phyloP scores from a whole-genome alignment of 1,140 invertebrate genomes.

The Aphidius gifuensis region DNA sequence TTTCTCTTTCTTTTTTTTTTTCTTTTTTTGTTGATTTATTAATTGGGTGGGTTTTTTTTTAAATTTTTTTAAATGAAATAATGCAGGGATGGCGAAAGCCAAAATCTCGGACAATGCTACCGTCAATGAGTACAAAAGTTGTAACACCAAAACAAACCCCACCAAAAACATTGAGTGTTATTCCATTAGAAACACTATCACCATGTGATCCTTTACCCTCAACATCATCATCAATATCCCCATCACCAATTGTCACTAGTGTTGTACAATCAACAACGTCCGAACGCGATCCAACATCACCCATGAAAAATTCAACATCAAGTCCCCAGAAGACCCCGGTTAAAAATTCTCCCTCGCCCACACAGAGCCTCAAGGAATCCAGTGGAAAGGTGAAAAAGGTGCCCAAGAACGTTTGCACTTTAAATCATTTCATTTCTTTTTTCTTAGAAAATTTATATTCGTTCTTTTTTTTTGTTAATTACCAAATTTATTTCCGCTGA shows the following conservation, averaged over 20 bases:
- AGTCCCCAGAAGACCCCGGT: constrained; percentile 53
- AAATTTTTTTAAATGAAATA: constrained; percentile 21
- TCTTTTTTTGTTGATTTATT: constrained; percentile 38
- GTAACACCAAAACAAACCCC: constrained; percentile 58
- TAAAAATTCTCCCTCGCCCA: constrained; percentile 56
- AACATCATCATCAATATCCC: constrained; percentile 50
- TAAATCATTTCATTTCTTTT: not conserved
- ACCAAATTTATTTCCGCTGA: too few species aligned
- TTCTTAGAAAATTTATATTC: constrained; percentile 14
- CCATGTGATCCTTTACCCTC: constrained; percentile 54
- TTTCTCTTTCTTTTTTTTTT: not conserved
- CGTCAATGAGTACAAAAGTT: constrained; percentile 57
- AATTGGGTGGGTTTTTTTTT: constrained; percentile 8
- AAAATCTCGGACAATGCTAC: constrained; percentile 71
- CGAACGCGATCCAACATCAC: constrained; percentile 46
- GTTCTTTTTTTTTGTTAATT: constrained; percentile 1
- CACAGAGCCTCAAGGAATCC: constrained; percentile 61
- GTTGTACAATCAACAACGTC: constrained; percentile 47
- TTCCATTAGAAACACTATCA: constrained; percentile 53
- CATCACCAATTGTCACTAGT: constrained; percentile 54
- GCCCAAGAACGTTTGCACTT: constrained; percentile 38
- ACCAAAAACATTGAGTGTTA: constrained; percentile 48
- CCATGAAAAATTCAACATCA: constrained; percentile 43
- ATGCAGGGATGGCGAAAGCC: constrained; percentile 72
- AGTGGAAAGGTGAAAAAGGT: constrained; percentile 63